phyloP scores from a whole-genome alignment of 2,797 vertebrate species.

The Kryptopterus vitreolus region DNA sequence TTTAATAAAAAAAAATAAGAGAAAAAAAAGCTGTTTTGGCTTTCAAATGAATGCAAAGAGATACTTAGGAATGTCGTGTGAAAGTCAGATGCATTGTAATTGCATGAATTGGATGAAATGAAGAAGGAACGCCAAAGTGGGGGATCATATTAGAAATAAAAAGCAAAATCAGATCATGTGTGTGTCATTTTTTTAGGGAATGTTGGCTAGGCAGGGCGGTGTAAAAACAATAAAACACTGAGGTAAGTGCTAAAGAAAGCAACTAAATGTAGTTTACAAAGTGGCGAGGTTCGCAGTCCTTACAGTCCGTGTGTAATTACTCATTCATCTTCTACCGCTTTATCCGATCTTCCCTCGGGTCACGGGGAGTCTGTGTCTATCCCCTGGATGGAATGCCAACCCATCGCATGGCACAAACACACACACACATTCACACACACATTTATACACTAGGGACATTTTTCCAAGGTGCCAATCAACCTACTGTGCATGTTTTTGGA shows the following conservation, averaged over 20 bases:
- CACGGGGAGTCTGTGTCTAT: no score
- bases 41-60: background rate
- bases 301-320: background rate
- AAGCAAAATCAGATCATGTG: background rate
- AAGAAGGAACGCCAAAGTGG: background rate
- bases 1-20: no score
- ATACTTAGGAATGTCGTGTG: conserved; percentile 7
- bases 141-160: background rate
- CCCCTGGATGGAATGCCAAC: no score
- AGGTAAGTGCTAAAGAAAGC: background rate
- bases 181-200: background rate
- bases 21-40: background rate
- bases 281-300: background rate
- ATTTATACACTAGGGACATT: no score
- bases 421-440: no score
- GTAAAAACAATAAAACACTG: background rate
- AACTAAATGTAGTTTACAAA: background rate
- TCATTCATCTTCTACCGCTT: no score
- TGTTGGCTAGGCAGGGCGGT: background rate
- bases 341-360: no score
- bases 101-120: background rate
- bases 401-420: no score
- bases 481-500: no score
- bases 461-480: no score
- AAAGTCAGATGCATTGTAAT: conserved; percentile 13